Conservation (phyloP, 2,888 invertebrate species). For the Piscicola geometra region DNA sequence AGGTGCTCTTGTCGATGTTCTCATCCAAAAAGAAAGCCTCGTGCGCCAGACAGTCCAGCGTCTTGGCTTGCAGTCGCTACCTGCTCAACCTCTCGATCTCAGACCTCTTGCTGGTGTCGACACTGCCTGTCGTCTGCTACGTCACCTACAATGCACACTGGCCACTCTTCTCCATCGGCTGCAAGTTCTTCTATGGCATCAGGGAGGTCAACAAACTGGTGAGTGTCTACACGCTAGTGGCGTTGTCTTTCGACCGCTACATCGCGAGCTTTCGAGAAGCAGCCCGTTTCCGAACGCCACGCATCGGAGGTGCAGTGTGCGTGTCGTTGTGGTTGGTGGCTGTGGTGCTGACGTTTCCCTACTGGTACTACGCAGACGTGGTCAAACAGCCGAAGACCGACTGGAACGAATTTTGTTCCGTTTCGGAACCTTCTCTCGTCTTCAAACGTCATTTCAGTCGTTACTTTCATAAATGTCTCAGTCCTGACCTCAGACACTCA, state of each 20-base stretch:
- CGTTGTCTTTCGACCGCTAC: conserved; percentile 40
- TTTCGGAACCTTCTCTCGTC: not conserved
- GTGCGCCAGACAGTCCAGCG: not conserved
- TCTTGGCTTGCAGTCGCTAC: conserved; percentile 38
- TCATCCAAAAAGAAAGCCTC: not conserved
- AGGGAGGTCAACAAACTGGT: conserved; percentile 38
- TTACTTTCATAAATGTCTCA: not conserved
- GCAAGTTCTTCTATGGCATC: conserved; percentile 37
- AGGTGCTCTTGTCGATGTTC: conserved; percentile 29
- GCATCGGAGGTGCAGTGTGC: conserved; percentile 39
- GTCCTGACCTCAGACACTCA: not conserved
- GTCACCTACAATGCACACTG: conserved; percentile 37
- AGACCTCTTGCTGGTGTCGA: conserved; percentile 40
- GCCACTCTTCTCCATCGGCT: conserved; percentile 37
- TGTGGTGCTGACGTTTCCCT: conserved; percentile 36
- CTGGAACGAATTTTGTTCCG: not conserved
- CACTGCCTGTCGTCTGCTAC: conserved; percentile 40
- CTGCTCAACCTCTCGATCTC: conserved; percentile 43
- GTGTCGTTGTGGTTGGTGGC: conserved; percentile 38
- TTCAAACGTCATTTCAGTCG: not conserved
- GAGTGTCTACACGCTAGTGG: conserved; percentile 41
- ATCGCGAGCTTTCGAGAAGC: conserved; percentile 40
- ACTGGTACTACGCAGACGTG: conserved; percentile 38
- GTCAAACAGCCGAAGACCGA: not conserved
- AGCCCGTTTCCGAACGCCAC: conserved; percentile 35